phyloP scores from a whole-genome alignment of 2,113 vertebrate species.

The Pluvianellus socialis region DNA sequence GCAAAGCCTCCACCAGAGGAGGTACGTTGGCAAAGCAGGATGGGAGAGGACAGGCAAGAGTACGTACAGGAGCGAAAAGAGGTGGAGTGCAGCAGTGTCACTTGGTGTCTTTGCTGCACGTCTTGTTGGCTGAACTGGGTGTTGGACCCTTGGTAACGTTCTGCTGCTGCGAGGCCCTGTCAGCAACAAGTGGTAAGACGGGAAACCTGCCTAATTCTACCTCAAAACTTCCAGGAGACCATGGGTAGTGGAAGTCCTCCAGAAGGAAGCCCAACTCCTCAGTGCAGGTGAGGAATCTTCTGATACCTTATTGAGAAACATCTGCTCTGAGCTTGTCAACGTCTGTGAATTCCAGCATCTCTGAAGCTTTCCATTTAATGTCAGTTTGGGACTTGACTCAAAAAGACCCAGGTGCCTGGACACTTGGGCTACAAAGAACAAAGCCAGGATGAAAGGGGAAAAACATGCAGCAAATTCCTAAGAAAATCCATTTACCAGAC shows the following conservation, averaged over 20 bases:
- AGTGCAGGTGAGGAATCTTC: conserved; percentile 1
- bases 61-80: neutral
- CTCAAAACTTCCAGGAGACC: neutral
- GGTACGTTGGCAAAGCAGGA: neutral
- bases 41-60: neutral
- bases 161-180: neutral
- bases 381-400: conserved; percentile 33
- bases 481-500: conserved; percentile 48
- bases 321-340: neutral
- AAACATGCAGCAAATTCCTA: conserved; percentile 63
- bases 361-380: neutral
- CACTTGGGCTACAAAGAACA: conserved; percentile 25
- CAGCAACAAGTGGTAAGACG: neutral
- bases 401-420: conserved; percentile 4
- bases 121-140: neutral
- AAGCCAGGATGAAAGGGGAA: conserved; percentile 34
- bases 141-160: neutral
- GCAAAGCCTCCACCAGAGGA: neutral
- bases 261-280: neutral
- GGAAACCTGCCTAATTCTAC: neutral
- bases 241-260: neutral
- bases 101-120: neutral
- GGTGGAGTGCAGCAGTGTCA: neutral
- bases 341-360: conserved; percentile 19
- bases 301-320: neutral